phyloP scores from a whole-genome alignment of 2,888 invertebrate species.

The Orchesellides sinensis region DNA sequence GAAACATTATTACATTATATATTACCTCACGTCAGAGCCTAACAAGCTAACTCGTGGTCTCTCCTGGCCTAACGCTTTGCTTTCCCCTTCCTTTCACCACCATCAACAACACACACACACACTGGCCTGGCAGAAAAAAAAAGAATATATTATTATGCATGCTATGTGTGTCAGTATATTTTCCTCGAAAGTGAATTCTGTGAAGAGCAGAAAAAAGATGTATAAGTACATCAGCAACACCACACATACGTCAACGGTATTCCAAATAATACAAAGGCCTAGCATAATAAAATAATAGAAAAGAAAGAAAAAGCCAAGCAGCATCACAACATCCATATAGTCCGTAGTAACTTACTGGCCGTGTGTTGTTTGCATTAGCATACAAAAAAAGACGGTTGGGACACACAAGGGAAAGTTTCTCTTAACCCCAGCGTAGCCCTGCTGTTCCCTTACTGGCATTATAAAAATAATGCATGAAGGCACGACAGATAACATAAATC shows the following conservation, averaged over 20 bases:
- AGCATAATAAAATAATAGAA: neutral
- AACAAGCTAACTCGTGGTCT: constrained; percentile 66
- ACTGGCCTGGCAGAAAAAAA: constrained; percentile 17
- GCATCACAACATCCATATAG: too few relatives aligned
- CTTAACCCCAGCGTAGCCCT: constrained; percentile 55
- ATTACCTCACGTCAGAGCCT: constrained; percentile 66
- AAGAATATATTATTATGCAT: constrained; percentile 53
- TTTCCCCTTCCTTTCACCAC: constrained; percentile 62
- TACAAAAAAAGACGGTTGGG: constrained; percentile 52
- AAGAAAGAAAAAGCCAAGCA: constrained; percentile 41
- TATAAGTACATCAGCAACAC: constrained; percentile 29
- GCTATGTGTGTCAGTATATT: constrained; percentile 50
- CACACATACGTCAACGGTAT: constrained; percentile 34
- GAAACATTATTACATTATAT: constrained; percentile 66
- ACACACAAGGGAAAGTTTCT: constrained; percentile 60
- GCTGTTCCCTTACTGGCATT: constrained; percentile 49
- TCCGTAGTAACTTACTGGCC: neutral
- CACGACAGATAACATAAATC: constrained; percentile 62
- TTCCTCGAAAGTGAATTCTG: constrained; percentile 48
- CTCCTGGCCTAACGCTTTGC: constrained; percentile 65
- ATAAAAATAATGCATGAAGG: constrained; percentile 57
- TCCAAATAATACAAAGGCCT: constrained; percentile 37
- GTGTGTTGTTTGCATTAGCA: constrained; percentile 47
- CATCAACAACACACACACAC: constrained; percentile 21
- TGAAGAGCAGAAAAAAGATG: constrained; percentile 20